phyloP scores from a whole-genome alignment of 2,113 vertebrate genomes.

The Triplophysa siluroides region DNA sequence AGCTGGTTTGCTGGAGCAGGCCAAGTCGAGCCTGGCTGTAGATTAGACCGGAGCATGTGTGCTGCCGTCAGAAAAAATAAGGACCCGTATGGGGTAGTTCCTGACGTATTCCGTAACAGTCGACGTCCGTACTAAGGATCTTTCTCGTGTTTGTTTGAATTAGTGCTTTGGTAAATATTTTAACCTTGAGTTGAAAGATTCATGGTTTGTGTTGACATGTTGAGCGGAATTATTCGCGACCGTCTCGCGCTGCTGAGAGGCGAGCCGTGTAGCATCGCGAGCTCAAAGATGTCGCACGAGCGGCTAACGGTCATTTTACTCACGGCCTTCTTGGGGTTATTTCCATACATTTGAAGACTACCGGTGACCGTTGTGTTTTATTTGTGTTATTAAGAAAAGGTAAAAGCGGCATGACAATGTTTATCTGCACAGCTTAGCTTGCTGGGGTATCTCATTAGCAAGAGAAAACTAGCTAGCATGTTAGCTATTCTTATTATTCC shows the following conservation, averaged over 20 bases:
- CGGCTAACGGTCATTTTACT: not conserved
- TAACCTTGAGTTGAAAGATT: not conserved
- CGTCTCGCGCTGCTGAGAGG: constrained; percentile 27
- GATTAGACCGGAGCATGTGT: constrained; percentile 64
- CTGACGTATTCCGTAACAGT: not conserved
- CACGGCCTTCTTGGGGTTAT: not conserved
- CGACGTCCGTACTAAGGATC: not conserved
- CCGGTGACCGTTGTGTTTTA: not conserved
- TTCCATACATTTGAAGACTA: not conserved
- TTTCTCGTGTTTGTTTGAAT: not conserved
- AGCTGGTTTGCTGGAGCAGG: constrained; percentile 57
- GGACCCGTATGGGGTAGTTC: not conserved
- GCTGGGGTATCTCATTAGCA: constrained; percentile 40
- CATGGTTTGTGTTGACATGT: constrained; percentile 52
- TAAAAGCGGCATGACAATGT: not conserved
- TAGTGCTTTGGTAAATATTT: not conserved
- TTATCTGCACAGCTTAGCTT: constrained; percentile 25
- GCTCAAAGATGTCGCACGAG: constrained; percentile 7
- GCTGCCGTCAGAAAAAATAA: constrained; percentile 50
- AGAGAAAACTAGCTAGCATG: constrained; percentile 31
- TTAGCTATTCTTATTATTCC: not conserved
- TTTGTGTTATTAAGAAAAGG: not conserved
- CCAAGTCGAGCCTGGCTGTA: constrained; percentile 68
- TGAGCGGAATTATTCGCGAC: constrained; percentile 22
- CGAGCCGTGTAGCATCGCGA: constrained; percentile 17